Base-by-base conservation (phyloP, 2,888 invertebrate genomes). In the Blomia tropicalis region DNA sequence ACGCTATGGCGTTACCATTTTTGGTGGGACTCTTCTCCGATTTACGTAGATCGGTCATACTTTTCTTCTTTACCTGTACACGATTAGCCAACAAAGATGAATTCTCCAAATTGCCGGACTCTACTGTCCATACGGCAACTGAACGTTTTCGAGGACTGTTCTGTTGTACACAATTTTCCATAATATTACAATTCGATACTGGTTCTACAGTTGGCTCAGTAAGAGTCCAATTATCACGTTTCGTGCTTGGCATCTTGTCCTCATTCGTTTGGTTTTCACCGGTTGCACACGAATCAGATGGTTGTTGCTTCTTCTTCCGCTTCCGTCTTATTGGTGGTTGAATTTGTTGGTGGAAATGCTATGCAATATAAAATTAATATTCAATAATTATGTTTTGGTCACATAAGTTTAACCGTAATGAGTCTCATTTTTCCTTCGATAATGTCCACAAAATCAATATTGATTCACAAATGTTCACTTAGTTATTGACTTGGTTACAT, bases 221-320 rank as follows among this genome's bases (percentile, higher is more conserved):
- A 2, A 56, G 23, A 14, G 56, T 56, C 56, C 56, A 56, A 36
- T 56, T 56, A 56, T 56, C 56, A 56, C 56, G 56, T 47, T 47
- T 47, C 7, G 22, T 47, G 51, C 7, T 27, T 17, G 36, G 36
- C 7, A 7, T 17, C 7, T 17, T 36, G 7, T 36, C 7, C 7
- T 36, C 36, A 11, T 11, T 17, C 7, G 51, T 47, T n/a, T 47
- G 51, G 27, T 47, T 27, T 25, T 7, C n/a, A 11, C 7, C 7
- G 51, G 22, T 47, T 11, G 7, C n/a, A 11, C 7, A 7, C 7
- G 17, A 17, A 36, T 7, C 7, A 17, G 36, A 36, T 14, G 51
- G 51, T n/a, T 47, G 23, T 22, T 47, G 23, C 51, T 47, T 47
- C 51, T 47, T 47, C 22, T 47, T 47, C 7, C 51, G 51, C 22